Percentiles rank a stretch among this genome's conserved stretches.
Conservation (phyloP, 1,140 invertebrate genomes). For the honey bee (Apis mellifera) region DNA sequence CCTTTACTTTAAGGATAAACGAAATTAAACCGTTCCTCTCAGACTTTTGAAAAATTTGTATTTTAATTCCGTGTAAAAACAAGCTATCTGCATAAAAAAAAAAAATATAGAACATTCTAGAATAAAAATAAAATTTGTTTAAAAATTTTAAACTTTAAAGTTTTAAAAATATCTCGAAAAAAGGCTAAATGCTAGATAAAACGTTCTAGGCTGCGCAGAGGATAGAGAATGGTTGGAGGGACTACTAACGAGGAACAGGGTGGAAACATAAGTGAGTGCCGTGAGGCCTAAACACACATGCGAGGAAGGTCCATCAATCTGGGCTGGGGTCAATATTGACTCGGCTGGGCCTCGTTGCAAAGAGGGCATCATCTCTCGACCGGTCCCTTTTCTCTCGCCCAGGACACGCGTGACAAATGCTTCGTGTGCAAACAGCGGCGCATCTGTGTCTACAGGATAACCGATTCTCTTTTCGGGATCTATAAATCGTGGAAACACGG, state of each 20-base stretch:
- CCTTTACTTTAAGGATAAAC: too few relatives aligned
- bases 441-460: conserved; percentile 80
- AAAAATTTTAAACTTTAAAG: too few relatives aligned
- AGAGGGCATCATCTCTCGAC: conserved; percentile 76
- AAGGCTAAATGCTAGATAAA: too few relatives aligned
- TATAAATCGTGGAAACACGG: conserved; percentile 62
- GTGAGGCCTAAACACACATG: conserved; percentile 76
- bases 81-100: too few relatives aligned
- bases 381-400: conserved; percentile 75
- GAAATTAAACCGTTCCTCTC: too few relatives aligned
- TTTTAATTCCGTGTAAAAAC: too few relatives aligned
- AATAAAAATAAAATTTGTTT: too few relatives aligned
- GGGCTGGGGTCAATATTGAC: conserved; percentile 80
- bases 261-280: conserved; percentile 78
- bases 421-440: conserved; percentile 77
- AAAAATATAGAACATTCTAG: too few relatives aligned
- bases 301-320: conserved; percentile 79
- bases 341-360: conserved; percentile 79
- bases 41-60: too few relatives aligned
- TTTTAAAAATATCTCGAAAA: too few relatives aligned
- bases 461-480: conserved; percentile 62
- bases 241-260: conserved; percentile 34
- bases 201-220: too few relatives aligned
- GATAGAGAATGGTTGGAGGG: not conserved
- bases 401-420: conserved; percentile 82